Evolutionary conservation across 2,797 vertebrate genomes (phyloP).

Genomic region (Catharus ustulatus): DNA sequence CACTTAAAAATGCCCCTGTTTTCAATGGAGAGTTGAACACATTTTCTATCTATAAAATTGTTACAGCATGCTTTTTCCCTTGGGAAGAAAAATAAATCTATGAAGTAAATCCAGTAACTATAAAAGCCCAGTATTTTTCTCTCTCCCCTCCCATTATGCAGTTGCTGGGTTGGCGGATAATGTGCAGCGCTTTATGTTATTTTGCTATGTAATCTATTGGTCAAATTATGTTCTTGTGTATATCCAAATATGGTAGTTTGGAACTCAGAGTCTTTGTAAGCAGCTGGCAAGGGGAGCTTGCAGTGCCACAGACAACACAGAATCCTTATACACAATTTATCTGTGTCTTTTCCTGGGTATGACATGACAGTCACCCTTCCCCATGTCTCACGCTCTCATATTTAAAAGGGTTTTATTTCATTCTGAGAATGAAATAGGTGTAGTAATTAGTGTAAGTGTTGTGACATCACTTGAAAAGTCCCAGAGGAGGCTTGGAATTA

Average conservation of each 20-base stretch:
- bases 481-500: not conserved
- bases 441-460: not conserved
- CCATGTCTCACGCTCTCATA: not conserved
- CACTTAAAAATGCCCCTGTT: conserved; percentile 4
- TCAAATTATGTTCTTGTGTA: not conserved
- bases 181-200: not conserved
- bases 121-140: conserved; percentile 16
- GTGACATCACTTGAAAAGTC: not conserved
- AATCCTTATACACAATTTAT: not conserved
- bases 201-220: not conserved
- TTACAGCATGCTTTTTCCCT: conserved; percentile 40
- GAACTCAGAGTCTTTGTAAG: not conserved
- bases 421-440: not conserved
- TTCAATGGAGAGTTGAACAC: conserved; percentile 31
- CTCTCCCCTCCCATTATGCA: not conserved
- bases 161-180: not conserved
- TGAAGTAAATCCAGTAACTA: conserved; percentile 37
- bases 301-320: not conserved
- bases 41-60: conserved; percentile 52
- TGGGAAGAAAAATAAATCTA: not conserved
- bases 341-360: not conserved
- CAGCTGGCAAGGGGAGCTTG: not conserved
- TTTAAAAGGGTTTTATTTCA: not conserved
- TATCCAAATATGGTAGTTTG: not conserved
- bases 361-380: rapidly evolving